These are phyloP conservation scores for Hypena proboscidalis DNA, from an alignment of 2,888 invertebrate genomes.

Conservation along the genomic window DNA sequence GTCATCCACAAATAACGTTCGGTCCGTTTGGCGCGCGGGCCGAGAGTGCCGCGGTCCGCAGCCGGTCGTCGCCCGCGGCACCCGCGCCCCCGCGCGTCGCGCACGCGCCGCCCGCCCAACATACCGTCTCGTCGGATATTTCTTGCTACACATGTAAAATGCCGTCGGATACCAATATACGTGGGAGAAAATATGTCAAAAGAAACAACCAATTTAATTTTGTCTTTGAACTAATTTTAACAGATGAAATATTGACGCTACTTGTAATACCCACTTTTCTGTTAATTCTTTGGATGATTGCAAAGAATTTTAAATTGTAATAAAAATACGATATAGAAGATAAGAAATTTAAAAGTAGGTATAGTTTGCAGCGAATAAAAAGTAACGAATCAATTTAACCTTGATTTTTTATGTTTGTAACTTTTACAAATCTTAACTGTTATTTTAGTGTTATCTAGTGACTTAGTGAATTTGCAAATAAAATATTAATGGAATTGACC, in stretches of 20 bases:
- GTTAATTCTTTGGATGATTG: neutral
- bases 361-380: no score
- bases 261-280: neutral
- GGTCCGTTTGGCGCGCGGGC: conserved; percentile 63
- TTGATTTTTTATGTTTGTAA: no score
- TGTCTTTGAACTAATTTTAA: conserved; percentile 15
- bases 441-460: neutral
- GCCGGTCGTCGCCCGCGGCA: conserved; percentile 57
- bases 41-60: conserved; percentile 68
- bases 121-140: conserved; percentile 66
- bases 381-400: no score
- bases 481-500: neutral
- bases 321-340: no score
- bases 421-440: no score
- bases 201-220: conserved; percentile 26
- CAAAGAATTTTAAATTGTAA: neutral
- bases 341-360: no score
- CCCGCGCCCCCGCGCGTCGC: conserved; percentile 60
- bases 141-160: conserved; percentile 71
- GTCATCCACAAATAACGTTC: conserved; percentile 46
- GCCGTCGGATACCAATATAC: conserved; percentile 65
- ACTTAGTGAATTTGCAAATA: neutral
- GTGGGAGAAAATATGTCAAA: conserved; percentile 50
- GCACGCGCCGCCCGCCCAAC: conserved; percentile 72
- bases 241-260: conserved; percentile 17